Conservation (phyloP, 2,888 invertebrate species). For the Lypha dubia region DNA sequence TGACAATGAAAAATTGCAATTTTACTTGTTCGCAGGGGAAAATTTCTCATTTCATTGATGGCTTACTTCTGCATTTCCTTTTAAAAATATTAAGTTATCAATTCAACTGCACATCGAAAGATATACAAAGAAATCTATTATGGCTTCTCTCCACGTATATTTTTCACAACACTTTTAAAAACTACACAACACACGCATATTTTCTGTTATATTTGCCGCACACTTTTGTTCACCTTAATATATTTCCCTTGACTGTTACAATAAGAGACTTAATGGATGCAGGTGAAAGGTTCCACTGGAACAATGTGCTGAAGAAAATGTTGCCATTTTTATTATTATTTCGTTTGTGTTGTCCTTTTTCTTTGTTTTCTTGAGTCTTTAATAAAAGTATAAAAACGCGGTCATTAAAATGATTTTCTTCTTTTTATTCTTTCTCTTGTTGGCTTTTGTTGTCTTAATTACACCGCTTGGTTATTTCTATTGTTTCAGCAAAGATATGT, state of each 20-base stretch:
- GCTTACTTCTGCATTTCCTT: not conserved
- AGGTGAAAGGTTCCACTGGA: conserved; percentile 10
- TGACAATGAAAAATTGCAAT: not conserved
- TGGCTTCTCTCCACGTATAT: not conserved
- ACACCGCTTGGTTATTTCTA: conserved; percentile 69
- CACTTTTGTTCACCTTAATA: conserved; percentile 21
- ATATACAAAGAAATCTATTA: not conserved
- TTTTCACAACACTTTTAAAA: not conserved
- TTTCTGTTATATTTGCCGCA: not conserved
- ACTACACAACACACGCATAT: not conserved
- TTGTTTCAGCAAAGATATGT: conserved; percentile 52
- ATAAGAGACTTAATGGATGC: not conserved
- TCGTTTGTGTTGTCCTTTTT: not conserved
- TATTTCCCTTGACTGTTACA: conserved; percentile 3
- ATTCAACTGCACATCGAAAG: not conserved
- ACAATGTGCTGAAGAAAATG: not conserved
- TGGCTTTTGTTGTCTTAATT: conserved; percentile 67
- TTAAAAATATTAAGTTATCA: not conserved
- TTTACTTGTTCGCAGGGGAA: not conserved
- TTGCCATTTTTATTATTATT: conserved; percentile 15
- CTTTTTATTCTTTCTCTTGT: conserved; percentile 12
- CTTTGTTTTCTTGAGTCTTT: not conserved
- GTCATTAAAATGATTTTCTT: conserved; percentile 57
- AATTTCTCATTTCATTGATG: not conserved
- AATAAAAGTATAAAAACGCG: conserved; percentile 39